Base-by-base conservation (phyloP, 1,140 invertebrate genomes). In the Copidosoma floridanum region DNA sequence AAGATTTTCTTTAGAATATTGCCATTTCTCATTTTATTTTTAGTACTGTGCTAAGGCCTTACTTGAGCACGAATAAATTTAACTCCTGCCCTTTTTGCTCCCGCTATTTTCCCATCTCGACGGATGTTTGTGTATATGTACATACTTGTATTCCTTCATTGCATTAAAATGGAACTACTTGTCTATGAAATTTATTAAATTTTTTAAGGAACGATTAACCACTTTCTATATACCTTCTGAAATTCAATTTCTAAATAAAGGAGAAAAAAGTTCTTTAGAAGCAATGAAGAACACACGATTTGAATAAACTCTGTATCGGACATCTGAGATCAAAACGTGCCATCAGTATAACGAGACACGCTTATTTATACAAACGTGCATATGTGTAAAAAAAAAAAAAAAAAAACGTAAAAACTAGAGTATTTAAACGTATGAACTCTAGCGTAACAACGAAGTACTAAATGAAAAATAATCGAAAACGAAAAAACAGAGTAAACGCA, bases 1-100 rank as follows among this genome's bases (percentile, higher is more conserved):
- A n/a, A n/a, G 52, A 61, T 66, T 61, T 55, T 59, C 63, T 48
- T 50, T 64, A 66, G 57, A 73, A 67, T 71, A 74, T 72, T 73
- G 72, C 67, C 68, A 73, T 57, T 16, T 51, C 63, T 61, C 64
- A 67, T 57, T 50, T 61, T 61, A 61, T 55, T 60, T 56, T 62
- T 47, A 63, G 57, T 67, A 65, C 60, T 64, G 61, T 66, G 59
- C 64, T 69, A 69, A 69, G 68, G 68, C 68, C 66, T 68, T 69
- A 52, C 65, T 56, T 59, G 54, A 67, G 61, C 64, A 64, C 47
- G 38, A 64, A 41, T 64, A 35, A 53, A 60, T 26, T 38, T n/a
- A n/a, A n/a, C 16, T 14, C 10, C 38, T 41, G n/a, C n/a, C 29
- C 6, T 32, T 32, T 32, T 32, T 32, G 6, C 12, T n/a, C n/a